Evolutionary conservation across 1,140 invertebrate genomes (phyloP), one percentile per base, ranked within the genome.

Genomic region (Prorops nasuta): DNA sequence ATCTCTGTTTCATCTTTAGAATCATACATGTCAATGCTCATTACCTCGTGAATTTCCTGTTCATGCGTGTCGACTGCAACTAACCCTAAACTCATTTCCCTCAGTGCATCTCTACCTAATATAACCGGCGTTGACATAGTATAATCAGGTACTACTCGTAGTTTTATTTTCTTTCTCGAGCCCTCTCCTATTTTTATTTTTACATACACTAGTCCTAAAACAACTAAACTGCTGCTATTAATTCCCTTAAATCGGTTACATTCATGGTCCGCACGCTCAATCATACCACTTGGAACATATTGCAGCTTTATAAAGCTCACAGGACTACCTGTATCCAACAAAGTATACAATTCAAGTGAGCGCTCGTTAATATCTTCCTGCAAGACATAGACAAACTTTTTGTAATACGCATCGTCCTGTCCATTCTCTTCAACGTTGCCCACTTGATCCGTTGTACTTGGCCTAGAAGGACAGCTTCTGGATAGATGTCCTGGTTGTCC

Each of bases 81-180:
- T 4, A 28, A 28, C 24, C 4, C 24, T 10, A 28, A 10, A 10
- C 10, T 28, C 24, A 10, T 10, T 10, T 10, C 10, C 4, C 24
- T 28, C 24, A 28, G 10, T 6, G 10, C 4, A 28, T 28, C 24
- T 6, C 24, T 4, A 10, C 24, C 24, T 10, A 28, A 10, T 10
- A 28, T 10, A 4, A 28, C 10, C 24, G 24, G 24, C 4, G 4
- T 28, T 28, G 4, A 10, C 24, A 28, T 28, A 6, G 24, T 28
- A 4, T 28, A 4, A 10, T 10, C 24, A 28, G 24, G 24, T 28
- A 28, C 24, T 10, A 28, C 24, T 4, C 10, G 10, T 10, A 28
- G n/a, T 47, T 53, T 46, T 17, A 16, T 63, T 44, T 31, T 66
- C 56, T n/a, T 54, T 16, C 53, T 51, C 48, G 58, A 61, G 7